Evolutionary conservation across 2,113 vertebrate genomes (phyloP).

Genomic region (Pseudonaja textilis): DNA sequence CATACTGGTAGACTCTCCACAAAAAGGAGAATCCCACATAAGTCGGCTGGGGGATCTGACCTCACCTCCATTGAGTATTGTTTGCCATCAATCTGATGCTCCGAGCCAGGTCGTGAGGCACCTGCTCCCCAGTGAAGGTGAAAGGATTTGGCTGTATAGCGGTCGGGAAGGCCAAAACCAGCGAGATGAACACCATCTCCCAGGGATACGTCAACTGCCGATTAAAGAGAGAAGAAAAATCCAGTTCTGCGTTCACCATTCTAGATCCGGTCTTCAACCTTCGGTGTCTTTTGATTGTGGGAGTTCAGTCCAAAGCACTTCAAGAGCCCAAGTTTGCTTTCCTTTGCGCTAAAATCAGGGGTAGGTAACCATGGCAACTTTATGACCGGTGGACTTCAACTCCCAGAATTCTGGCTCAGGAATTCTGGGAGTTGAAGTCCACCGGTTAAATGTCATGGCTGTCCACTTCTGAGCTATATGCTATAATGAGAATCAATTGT

Average conservation of each 20-base stretch:
- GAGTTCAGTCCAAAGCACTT: background rate
- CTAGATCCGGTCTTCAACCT: background rate
- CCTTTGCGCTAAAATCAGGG: background rate
- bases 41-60: background rate
- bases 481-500: background rate
- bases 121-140: conserved; percentile 73
- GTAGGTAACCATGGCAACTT: background rate
- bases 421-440: too few species aligned
- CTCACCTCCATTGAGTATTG: conserved; percentile 71
- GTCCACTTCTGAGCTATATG: background rate
- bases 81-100: conserved; percentile 64
- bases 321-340: background rate
- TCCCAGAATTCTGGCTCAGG: background rate
- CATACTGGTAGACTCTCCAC: background rate
- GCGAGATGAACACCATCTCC: conserved; percentile 1
- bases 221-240: background rate
- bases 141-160: conserved; percentile 61
- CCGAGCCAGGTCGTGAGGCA: conserved; percentile 56
- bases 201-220: conserved; percentile 43
- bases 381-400: background rate
- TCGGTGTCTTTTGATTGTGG: background rate
- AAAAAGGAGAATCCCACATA: rapidly evolving
- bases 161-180: conserved; percentile 61
- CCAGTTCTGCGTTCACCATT: background rate
- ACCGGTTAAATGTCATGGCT: too few species aligned